A percentile compares a stretch with the other conserved stretches of the same genome.
Evolutionary conservation across 2,888 invertebrate genomes (phyloP).

Genomic region (Eupsilia transversa): DNA sequence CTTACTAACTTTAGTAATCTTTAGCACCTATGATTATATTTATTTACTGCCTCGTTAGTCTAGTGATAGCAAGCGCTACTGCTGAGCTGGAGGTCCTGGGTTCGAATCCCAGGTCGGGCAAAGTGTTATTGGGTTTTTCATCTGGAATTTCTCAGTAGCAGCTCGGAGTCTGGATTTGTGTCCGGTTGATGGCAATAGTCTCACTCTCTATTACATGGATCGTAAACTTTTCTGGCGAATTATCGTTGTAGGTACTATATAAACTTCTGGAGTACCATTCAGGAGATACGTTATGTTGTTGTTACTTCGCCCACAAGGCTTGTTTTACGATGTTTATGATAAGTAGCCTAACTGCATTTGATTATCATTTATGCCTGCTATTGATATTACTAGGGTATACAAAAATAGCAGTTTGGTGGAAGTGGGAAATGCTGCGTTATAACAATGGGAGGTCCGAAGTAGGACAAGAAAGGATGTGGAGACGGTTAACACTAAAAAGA

Average conservation of each 20-base stretch:
- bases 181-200: background rate
- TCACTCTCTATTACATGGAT: background rate
- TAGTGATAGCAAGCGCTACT: background rate
- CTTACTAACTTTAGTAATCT: too few relatives aligned
- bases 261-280: background rate
- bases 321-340: slow-evolving; percentile 34
- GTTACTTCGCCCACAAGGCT: slow-evolving; percentile 13
- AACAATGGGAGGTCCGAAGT: slow-evolving; percentile 56
- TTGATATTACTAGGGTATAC: slow-evolving; percentile 44
- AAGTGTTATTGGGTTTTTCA: background rate
- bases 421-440: slow-evolving; percentile 50
- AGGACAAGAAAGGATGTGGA: slow-evolving; percentile 27
- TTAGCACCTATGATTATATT: background rate
- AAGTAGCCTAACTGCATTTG: slow-evolving; percentile 56
- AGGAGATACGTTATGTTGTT: background rate
- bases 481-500: slow-evolving; percentile 19
- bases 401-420: slow-evolving; percentile 50
- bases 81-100: background rate
- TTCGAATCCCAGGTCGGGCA: background rate
- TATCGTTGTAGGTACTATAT: background rate
- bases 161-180: background rate
- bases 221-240: background rate
- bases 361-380: slow-evolving; percentile 60
- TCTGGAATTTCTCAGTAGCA: background rate
- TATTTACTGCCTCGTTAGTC: background rate